These are phyloP conservation scores for Notiomystis cincta DNA, from an alignment of 2,113 vertebrate genomes.

Conservation along the genomic window DNA sequence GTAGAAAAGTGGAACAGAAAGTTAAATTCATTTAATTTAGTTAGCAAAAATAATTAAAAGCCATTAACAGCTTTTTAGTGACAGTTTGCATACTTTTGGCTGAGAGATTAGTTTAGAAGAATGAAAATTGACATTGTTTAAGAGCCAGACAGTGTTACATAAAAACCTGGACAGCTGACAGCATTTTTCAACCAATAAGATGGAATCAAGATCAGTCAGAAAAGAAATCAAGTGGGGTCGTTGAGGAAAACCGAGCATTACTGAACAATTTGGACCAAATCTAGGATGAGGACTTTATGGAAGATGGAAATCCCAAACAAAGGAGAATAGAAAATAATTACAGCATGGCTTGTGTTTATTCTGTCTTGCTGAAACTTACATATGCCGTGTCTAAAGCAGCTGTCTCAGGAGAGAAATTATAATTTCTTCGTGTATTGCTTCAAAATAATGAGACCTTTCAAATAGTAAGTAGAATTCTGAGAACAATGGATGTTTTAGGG, in stretches of 20 bases:
- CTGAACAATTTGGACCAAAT: neutral
- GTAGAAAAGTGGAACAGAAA: neutral
- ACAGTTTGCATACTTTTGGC: neutral
- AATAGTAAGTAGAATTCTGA: neutral
- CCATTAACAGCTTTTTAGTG: neutral
- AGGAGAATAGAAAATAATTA: neutral
- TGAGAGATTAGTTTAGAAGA: neutral
- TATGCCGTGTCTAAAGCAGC: neutral
- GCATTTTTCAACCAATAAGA: neutral
- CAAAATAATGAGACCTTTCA: slow-evolving; percentile 13
- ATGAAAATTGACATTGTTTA: slow-evolving; percentile 36
- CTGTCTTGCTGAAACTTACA: neutral
- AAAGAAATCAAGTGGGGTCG: neutral
- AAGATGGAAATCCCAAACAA: neutral
- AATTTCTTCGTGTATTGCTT: neutral
- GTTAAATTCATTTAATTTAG: neutral
- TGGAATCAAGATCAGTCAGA: neutral
- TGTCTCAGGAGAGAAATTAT: neutral
- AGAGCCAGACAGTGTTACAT: slow-evolving; percentile 27
- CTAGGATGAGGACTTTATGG: neutral
- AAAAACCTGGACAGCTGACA: neutral
- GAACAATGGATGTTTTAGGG: neutral
- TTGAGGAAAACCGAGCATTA: neutral
- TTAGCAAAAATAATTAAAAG: neutral
- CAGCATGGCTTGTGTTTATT: neutral